These are phyloP conservation scores for Botrylloides violaceus DNA, from an alignment of 23 tunicate species.

Conservation along the genomic window DNA sequence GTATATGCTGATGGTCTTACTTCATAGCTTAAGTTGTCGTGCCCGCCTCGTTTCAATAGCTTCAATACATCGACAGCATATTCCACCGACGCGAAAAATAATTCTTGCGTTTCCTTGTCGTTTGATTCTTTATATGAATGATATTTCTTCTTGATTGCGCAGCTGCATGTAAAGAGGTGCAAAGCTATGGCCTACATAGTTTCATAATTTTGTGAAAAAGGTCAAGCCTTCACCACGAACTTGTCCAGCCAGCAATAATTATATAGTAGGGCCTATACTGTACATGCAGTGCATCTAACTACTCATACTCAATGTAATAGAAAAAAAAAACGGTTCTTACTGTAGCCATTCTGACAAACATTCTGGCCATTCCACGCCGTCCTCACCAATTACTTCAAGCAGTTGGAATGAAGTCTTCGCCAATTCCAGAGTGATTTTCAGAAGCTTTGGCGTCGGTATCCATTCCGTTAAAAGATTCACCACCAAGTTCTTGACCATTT, in stretches of 20 bases:
- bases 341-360: conserved; percentile 20
- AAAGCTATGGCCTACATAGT: neutral
- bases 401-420: neutral
- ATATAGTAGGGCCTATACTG: too few relatives aligned
- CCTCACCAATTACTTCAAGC: neutral
- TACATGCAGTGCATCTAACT: too few relatives aligned
- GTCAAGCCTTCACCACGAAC: too few relatives aligned
- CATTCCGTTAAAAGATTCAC: conserved; percentile 14
- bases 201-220: too few relatives aligned
- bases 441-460: conserved; percentile 5
- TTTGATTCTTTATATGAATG: conserved; percentile 2
- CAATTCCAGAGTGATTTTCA: neutral
- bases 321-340: neutral
- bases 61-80: conserved; percentile 16
- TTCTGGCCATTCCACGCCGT: conserved; percentile 13
- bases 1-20: neutral
- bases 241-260: too few relatives aligned
- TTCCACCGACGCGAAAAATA: conserved; percentile 9
- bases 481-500: conserved; percentile 7
- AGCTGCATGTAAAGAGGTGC: conserved; percentile 3
- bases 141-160: conserved; percentile 8
- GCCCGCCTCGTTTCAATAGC: neutral
- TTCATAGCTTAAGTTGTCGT: neutral
- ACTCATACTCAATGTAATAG: neutral
- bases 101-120: neutral